Percentiles rank a stretch among this genome's conserved stretches.
These are phyloP conservation scores for Bostrychus sinensis DNA, from an alignment of 2,113 vertebrate genomes.

Conservation along the genomic window DNA sequence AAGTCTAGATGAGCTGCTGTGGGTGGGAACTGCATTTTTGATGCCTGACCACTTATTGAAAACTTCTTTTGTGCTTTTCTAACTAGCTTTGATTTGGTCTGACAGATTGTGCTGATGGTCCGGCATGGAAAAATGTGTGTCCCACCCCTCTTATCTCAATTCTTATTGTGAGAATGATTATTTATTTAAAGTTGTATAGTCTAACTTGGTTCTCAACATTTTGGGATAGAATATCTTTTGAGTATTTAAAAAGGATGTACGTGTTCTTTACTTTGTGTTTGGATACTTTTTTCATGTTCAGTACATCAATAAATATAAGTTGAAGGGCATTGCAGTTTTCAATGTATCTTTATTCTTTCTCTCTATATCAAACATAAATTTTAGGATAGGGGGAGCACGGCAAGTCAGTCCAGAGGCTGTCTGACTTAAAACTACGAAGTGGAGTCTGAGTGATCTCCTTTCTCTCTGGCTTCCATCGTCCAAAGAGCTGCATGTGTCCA, in stretches of 20 bases:
- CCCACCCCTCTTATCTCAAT: constrained; percentile 86
- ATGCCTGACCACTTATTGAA: constrained; percentile 82
- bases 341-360: constrained; percentile 49
- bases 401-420: too few relatives aligned
- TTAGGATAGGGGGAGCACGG: too few relatives aligned
- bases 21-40: constrained; percentile 79
- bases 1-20: constrained; percentile 91
- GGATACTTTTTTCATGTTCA: constrained; percentile 95
- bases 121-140: constrained; percentile 85
- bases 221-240: constrained; percentile 94
- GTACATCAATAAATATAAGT: constrained; percentile 99
- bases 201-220: constrained; percentile 91
- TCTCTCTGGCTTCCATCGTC: too few relatives aligned
- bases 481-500: too few relatives aligned
- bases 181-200: constrained; percentile 99
- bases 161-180: constrained; percentile 92
- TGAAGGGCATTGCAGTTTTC: constrained; percentile 88
- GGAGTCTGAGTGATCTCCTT: too few relatives aligned
- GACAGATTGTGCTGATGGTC: constrained; percentile 51
- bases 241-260: constrained; percentile 99
- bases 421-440: too few relatives aligned
- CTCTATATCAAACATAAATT: too few relatives aligned
- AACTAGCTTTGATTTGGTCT: constrained; percentile 39
- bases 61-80: constrained; percentile 32
- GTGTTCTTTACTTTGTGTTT: constrained; percentile 98